Conservation (phyloP, 2,888 invertebrate genomes). For the Meteorus colon region DNA sequence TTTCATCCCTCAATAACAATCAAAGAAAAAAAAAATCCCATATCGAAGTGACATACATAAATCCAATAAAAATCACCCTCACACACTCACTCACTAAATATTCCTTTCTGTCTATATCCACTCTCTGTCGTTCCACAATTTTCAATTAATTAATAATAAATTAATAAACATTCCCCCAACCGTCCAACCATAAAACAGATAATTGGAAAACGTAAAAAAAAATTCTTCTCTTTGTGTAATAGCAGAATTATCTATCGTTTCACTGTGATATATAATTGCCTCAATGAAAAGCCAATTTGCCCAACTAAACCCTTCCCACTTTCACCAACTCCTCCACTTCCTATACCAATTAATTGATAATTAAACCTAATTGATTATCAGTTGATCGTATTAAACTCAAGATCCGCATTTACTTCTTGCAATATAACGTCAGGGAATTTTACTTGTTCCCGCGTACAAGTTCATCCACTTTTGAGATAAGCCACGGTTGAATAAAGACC, state of each 20-base stretch:
- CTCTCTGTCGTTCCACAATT: slow-evolving; percentile 20
- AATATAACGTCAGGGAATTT: background rate
- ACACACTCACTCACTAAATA: background rate
- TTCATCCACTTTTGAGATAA: slow-evolving; percentile 45
- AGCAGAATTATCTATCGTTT: background rate
- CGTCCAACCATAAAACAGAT: slow-evolving; percentile 1
- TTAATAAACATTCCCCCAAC: background rate
- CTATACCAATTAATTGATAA: slow-evolving; percentile 40
- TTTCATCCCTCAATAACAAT: slow-evolving; percentile 35
- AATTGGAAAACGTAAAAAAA: background rate
- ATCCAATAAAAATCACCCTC: background rate
- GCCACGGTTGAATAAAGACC: slow-evolving; percentile 9
- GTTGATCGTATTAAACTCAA: slow-evolving; percentile 52
- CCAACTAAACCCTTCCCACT: background rate
- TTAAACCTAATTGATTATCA: slow-evolving; percentile 51
- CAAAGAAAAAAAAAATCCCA: slow-evolving; percentile 24
- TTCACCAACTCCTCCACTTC: background rate
- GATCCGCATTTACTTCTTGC: slow-evolving; percentile 46
- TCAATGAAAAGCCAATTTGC: slow-evolving; percentile 48
- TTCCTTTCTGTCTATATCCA: background rate
- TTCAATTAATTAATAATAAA: background rate
- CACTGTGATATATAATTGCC: slow-evolving; percentile 43
- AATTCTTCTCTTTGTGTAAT: background rate
- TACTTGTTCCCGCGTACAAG: background rate
- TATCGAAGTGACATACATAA: slow-evolving; percentile 36